Evolutionary conservation across 2,113 vertebrate species (phyloP), one percentile per base, ranked within the genome.

Genomic region (Lagenorhynchus albirostris): DNA sequence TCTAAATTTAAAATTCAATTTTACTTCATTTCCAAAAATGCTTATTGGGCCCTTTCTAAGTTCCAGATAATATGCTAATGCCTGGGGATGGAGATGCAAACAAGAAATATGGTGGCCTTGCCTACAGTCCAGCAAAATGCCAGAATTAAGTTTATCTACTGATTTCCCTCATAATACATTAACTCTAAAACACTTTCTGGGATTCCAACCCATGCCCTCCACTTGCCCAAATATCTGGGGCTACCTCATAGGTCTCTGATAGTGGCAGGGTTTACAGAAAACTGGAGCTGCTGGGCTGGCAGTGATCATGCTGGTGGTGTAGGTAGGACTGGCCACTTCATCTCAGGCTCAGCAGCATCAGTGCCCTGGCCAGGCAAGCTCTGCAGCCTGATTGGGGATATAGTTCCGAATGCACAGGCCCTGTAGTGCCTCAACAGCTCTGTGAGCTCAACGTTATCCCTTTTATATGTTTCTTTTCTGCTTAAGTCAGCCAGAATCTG

Each of bases 1-100:
- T 96, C 97, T 96, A 97, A 97, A 97, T 98, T 96, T 98, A 97
- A 97, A 97, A 95, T 96, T 97, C 96, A 96, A 96, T 98, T 98
- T 97, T 95, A 97, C 95, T 94, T 98, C 94, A 97, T 98, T 95
- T 95, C 90, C 84, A 90, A 74, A 97, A 94, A 96, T 74, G 91
- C 95, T 91, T 97, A 95, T 92, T 92, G 89, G 97, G 79, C 63
- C 82, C 53, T 95, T 93, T 95, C 47, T 94, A 90, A 93, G 68
- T 80, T 73, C 79, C 38, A 81, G 82, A 89, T 80, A 83, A 65
- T 71, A 87, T 21, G 70, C n/a, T 21, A 86, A 93, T 50, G 20
- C 36, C 86, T 87, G 38, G 50, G 73, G 50, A 93, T 29, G 87
- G 76, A 94, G 84, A 83, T 33, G 53, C 55, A n/a, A 80, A 65